phyloP scores from a whole-genome alignment of 2,888 invertebrate species.

The Euspilapteryx auroguttella region DNA sequence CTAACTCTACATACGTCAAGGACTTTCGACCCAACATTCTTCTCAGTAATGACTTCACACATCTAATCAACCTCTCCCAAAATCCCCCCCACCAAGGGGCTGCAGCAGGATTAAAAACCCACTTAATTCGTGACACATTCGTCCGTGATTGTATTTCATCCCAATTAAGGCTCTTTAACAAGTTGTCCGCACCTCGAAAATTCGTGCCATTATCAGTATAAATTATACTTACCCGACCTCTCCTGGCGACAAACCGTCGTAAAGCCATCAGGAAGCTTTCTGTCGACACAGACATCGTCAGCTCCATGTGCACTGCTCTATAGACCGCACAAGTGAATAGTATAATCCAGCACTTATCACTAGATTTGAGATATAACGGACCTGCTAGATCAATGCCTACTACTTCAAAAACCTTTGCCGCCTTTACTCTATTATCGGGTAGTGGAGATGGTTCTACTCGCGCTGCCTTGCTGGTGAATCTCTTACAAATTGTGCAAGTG shows the following conservation, averaged over 20 bases:
- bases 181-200: slow-evolving; percentile 3
- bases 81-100: slow-evolving; percentile 5
- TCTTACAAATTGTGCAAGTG: slow-evolving; percentile 4
- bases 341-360: slow-evolving; percentile 5
- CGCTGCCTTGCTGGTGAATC: not conserved
- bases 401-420: slow-evolving; percentile 2
- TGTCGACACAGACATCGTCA: not conserved
- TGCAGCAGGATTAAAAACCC: slow-evolving; percentile 1
- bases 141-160: not conserved
- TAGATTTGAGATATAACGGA: slow-evolving; percentile 1
- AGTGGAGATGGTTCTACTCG: slow-evolving; percentile 1
- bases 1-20: not conserved
- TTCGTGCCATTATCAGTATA: slow-evolving; percentile 5
- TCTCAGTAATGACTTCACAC: not conserved
- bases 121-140: not conserved
- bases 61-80: slow-evolving; percentile 1
- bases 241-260: not conserved
- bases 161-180: slow-evolving; percentile 1
- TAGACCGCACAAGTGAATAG: slow-evolving; percentile 6
- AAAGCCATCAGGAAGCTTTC: not conserved
- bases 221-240: not conserved
- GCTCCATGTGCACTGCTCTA: slow-evolving; percentile 6
- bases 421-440: slow-evolving; percentile 2
- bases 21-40: not conserved
- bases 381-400: slow-evolving; percentile 7